Conservation (phyloP, 1,140 invertebrate species). For the Pararge aegeria region DNA sequence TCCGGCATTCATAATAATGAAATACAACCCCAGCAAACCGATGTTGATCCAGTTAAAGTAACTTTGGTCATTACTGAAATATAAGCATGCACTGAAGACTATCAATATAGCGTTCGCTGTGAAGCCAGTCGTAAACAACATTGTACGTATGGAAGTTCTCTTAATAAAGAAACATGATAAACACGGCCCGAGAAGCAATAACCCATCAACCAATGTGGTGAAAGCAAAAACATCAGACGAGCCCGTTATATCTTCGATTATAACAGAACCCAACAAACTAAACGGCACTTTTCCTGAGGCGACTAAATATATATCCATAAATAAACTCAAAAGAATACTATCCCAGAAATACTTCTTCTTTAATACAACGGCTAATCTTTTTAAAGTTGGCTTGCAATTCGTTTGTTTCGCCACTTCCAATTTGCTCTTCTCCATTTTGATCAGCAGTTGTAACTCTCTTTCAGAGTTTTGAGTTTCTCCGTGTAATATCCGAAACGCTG, state of each 20-base stretch:
- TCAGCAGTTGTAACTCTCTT: not conserved
- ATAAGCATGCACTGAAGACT: constrained; percentile 18
- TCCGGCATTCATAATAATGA: constrained; percentile 22
- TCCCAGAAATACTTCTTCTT: not conserved
- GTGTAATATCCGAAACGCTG: not conserved
- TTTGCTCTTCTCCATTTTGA: not conserved
- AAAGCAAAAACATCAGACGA: not conserved
- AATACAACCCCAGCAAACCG: constrained; percentile 24
- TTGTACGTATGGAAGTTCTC: not conserved
- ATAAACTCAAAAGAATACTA: not conserved
- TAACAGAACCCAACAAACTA: not conserved
- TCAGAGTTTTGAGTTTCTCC: not conserved
- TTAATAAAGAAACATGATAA: not conserved
- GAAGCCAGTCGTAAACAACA: not conserved
- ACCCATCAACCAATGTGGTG: not conserved
- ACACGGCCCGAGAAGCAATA: not conserved
- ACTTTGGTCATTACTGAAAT: constrained; percentile 15
- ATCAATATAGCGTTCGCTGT: not conserved
- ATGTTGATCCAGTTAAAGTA: constrained; percentile 27
- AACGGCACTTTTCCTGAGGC: not conserved
- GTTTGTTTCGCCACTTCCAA: not conserved
- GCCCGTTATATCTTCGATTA: not conserved
- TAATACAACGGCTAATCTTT: not conserved
- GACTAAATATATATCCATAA: not conserved
- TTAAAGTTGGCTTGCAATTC: not conserved